phyloP scores from a whole-genome alignment of 2,888 invertebrate species.

The Parelbella ahira region DNA sequence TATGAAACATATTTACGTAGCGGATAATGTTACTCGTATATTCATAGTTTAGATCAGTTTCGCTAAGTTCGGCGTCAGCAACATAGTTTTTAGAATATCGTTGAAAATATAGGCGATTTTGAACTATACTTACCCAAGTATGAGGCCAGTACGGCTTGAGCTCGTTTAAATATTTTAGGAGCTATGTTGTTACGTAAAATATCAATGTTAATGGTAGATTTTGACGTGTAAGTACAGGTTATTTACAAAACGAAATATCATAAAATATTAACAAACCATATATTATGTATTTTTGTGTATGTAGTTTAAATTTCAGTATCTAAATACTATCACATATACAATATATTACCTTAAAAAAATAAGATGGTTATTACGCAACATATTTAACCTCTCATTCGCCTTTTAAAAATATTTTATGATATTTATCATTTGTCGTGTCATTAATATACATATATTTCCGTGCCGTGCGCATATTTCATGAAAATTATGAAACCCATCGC shows the following conservation, averaged over 20 bases:
- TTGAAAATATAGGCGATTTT: no score
- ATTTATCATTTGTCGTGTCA: constrained; percentile 8
- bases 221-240: constrained; percentile 11
- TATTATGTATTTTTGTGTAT: no score
- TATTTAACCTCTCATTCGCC: no score
- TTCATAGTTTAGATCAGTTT: constrained; percentile 23
- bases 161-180: constrained; percentile 19
- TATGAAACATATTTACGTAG: constrained; percentile 15
- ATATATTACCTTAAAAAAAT: no score
- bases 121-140: no score
- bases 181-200: constrained; percentile 31
- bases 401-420: constrained; percentile 16
- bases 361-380: no score
- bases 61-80: neutral
- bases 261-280: no score
- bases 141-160: constrained; percentile 15
- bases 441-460: neutral
- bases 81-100: constrained; percentile 8
- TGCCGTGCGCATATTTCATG: neutral
- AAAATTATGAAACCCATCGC: neutral
- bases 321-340: no score
- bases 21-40: constrained; percentile 16
- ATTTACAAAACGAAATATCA: no score
- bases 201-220: constrained; percentile 31
- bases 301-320: no score